Evolutionary conservation across 2,797 vertebrate genomes (phyloP).

Genomic region (Euthynnus affinis): DNA sequence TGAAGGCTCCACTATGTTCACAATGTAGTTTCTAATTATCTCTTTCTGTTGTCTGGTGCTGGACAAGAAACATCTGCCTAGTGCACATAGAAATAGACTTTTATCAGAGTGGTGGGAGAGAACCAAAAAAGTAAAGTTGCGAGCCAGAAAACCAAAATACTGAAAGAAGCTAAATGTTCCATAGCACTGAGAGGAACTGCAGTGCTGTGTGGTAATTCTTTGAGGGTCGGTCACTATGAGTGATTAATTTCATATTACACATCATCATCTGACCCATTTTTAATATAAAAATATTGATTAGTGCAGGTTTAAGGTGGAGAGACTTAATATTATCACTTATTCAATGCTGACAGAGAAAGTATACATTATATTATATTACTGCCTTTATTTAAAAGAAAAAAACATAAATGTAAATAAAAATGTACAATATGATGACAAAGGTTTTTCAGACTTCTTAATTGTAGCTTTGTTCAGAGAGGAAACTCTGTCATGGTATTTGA

Average conservation of each 20-base stretch:
- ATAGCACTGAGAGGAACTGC: neutral
- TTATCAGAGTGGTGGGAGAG: no score
- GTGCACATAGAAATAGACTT: no score
- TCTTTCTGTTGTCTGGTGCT: no score
- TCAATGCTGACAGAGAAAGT: neutral
- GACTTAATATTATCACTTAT: neutral
- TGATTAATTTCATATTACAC: no score
- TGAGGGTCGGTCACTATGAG: no score
- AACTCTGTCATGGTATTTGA: neutral
- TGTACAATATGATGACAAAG: neutral
- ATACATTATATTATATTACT: neutral
- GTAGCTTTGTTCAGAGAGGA: neutral
- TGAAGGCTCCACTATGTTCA: no score
- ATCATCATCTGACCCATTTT: neutral
- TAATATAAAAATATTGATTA: neutral
- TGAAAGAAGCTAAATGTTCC: neutral
- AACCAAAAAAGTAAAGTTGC: neutral
- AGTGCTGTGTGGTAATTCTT: no score
- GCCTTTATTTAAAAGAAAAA: neutral
- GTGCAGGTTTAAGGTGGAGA: neutral
- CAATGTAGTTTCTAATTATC: no score
- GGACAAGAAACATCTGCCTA: no score
- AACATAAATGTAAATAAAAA: neutral
- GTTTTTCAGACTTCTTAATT: conserved; percentile 1
- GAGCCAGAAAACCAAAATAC: neutral